Evolutionary conservation across 2,113 vertebrate genomes (phyloP).

Genomic region (Alectura lathami): DNA sequence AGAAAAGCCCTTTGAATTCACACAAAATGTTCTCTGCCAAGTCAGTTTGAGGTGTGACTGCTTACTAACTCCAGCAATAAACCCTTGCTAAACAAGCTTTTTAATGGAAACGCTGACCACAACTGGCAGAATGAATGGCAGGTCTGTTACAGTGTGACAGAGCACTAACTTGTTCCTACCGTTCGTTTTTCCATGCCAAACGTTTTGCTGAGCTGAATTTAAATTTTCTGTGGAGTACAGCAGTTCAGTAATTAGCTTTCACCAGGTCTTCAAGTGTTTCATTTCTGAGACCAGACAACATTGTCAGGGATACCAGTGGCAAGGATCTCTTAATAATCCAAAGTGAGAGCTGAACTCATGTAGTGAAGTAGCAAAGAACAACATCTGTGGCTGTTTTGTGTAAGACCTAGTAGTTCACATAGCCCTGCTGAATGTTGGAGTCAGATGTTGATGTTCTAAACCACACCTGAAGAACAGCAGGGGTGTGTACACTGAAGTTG

Average conservation of each 20-base stretch:
- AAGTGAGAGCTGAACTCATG: background rate
- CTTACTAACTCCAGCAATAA: background rate
- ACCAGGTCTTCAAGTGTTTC: background rate
- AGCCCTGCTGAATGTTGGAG: background rate
- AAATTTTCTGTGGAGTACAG: background rate
- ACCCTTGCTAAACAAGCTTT: background rate
- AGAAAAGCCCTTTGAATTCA: background rate
- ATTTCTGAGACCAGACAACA: background rate
- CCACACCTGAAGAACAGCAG: background rate
- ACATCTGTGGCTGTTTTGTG: background rate
- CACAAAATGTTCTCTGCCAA: background rate
- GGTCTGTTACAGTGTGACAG: constrained; percentile 26
- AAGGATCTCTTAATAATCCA: background rate
- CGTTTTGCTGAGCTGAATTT: background rate
- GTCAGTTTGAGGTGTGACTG: background rate
- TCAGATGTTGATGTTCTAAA: background rate
- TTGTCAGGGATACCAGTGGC: background rate
- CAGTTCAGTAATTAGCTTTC: background rate
- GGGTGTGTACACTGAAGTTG: background rate
- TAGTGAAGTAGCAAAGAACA: background rate
- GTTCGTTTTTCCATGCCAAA: constrained; percentile 18
- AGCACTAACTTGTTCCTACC: background rate
- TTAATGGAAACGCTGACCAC: constrained; percentile 4
- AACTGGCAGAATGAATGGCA: constrained; percentile 14
- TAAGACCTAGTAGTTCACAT: background rate